Base-by-base conservation (phyloP, 2,888 invertebrate species). In the Corythucha ciliata region DNA sequence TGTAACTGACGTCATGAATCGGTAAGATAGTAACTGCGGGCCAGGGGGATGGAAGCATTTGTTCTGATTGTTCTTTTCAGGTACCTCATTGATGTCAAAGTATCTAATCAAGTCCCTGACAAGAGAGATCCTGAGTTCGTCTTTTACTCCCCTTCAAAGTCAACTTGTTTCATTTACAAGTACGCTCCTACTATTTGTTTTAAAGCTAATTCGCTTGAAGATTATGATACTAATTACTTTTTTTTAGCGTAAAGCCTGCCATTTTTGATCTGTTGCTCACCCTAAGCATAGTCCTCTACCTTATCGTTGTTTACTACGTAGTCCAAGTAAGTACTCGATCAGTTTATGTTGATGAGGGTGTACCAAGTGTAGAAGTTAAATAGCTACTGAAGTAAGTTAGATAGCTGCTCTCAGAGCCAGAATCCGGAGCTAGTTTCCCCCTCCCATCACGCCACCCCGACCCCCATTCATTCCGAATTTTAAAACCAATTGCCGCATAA, bases 241-340 rank as follows among this genome's bases (percentile, higher is more conserved):
- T 55, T 78, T 80, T 62, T 76, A 89, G 91, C 68, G 94, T 96
- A 5, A 97, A 97, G 67, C 97, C 97, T 57, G 97, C 97, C 8
- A 83, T 96, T 51, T 97, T 97, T 72, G 97, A 98, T 75, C 79
- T 98, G 62, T 83, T 97, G 61, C 75, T 97, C 12, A 93, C 94
- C 1, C 69, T 87, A 54, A 81, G 79, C 29, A 94, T 97, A 64
- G 73, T 83, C 27, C 74, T 79, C 21, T 97, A 97, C 69, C 75
- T 97, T 48, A 76, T 79, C n/a, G 64, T 80, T 4, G 77, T 94
- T n/a, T 94, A 91, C 70, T 75, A 88, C 62, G 73, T 81, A 10
- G 79, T 92, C 53, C 80, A 81, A 63, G 68, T 68, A 61, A 59
- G 52, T 27, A 45, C 26, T n/a, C n/a, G n/a, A n/a, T n/a, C n/a